Base-by-base conservation (phyloP, 2,888 invertebrate genomes). In the Amorpha juglandis region DNA sequence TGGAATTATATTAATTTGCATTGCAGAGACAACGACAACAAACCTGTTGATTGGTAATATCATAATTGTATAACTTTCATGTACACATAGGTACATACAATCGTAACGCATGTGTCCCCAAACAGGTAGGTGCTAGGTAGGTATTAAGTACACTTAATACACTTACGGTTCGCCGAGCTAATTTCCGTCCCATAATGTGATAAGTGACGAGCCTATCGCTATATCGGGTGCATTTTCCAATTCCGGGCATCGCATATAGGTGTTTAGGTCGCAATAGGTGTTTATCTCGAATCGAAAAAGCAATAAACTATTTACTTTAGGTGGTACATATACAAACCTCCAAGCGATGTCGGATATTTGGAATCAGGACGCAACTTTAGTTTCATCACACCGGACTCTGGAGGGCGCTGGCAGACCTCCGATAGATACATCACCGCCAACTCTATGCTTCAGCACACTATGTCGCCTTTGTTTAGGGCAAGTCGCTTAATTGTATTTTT, bases 301-400 rank as follows among this genome's bases (percentile, higher is more conserved):
- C 7, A 45, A 12, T 50, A 50, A 19, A 50, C 11, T n/a, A 14
- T 21, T 47, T 48, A 19, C 45, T 16, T 38, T 27, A 90, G 91
- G 90, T 91, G 90, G 90, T 85, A 82, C 69, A 70, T 91, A 12
- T 90, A 88, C 79, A 90, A 91, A 72, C 87, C 87, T 6, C 81
- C 89, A 1, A 69, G 71, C 35, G 72, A 77, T 8, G 35, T 65
- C 0, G 70, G 74, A 0, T 66, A 67, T n/a, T 52, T 75, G 47
- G 70, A 80, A 6, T 58, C 69, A 0, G 85, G 85, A 0, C 63
- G 63, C 7, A 85, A 85, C 68, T 89, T 84, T 73, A 77, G 81
- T 0, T 90, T 71, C 73, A 79, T 89, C n/a, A 78, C 82, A 1
- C 74, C 89, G 0, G 68, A 71, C 0, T 69, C 68, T 0, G 50